Conservation (phyloP, 2,888 invertebrate species). For the Mimumesa dahlbomi region DNA sequence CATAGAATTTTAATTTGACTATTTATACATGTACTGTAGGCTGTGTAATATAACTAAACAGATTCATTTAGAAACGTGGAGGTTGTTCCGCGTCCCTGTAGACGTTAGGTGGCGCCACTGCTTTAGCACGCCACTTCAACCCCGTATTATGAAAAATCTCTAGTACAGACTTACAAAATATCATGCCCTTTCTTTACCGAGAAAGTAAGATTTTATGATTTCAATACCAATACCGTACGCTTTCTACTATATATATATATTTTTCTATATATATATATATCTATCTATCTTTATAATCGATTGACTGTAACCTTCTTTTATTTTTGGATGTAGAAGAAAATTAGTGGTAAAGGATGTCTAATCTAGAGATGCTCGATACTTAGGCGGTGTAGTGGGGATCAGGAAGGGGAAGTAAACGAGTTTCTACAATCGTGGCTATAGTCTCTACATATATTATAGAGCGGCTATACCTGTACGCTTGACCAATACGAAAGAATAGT, state of each 20-base stretch:
- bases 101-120: slow-evolving; percentile 35
- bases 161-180: slow-evolving; percentile 1
- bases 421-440: slow-evolving; percentile 46
- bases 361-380: slow-evolving; percentile 32
- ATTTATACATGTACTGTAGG: no score
- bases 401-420: slow-evolving; percentile 46
- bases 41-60: no score
- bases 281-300: no score
- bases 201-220: slow-evolving; percentile 3
- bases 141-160: slow-evolving; percentile 31
- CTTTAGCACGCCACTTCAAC: slow-evolving; percentile 26
- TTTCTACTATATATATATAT: no score
- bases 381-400: slow-evolving; percentile 24
- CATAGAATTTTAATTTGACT: no score
- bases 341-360: slow-evolving; percentile 23
- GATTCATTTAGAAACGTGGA: background rate
- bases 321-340: slow-evolving; percentile 1
- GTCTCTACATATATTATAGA: no score
- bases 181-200: slow-evolving; percentile 2
- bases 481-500: slow-evolving; percentile 33
- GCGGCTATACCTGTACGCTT: slow-evolving; percentile 46
- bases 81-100: slow-evolving; percentile 2
- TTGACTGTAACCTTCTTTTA: no score
- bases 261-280: no score
- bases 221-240: no score